phyloP scores from a whole-genome alignment of 2,113 vertebrate species.

The Prinia subflava region DNA sequence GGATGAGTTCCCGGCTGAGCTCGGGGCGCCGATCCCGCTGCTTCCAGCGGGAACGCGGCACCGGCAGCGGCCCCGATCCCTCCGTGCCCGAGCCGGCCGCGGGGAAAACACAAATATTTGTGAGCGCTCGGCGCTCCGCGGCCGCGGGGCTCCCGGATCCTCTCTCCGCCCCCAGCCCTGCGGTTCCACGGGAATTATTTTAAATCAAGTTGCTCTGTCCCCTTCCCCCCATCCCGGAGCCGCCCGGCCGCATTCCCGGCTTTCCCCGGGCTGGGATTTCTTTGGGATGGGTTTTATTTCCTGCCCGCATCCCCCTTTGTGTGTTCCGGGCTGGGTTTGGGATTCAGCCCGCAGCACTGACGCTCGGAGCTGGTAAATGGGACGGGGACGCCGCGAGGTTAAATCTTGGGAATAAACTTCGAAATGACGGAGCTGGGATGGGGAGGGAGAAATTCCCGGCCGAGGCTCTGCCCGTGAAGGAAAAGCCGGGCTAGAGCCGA shows the following conservation, averaged over 20 bases:
- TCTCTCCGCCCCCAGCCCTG: not conserved
- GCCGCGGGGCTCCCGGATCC: not conserved
- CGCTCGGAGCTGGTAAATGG: not conserved
- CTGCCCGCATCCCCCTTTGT: accelerated
- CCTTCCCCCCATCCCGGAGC: not conserved
- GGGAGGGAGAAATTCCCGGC: not conserved
- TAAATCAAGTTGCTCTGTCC: not conserved
- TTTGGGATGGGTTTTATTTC: not conserved
- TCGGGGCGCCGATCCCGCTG: not conserved
- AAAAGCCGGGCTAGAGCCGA: not conserved
- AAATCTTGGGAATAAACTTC: not conserved
- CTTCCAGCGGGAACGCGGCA: not conserved
- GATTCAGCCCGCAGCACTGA: not conserved
- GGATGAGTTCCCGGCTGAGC: not conserved
- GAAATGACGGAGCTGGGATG: not conserved
- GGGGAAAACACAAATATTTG: not conserved
- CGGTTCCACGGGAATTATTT: not conserved
- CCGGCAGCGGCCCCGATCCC: accelerated
- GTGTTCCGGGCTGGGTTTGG: not conserved
- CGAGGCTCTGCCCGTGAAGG: not conserved
- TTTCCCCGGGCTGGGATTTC: not conserved
- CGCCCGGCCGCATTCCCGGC: not conserved
- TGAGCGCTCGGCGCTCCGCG: not conserved
- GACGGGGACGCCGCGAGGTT: not conserved
- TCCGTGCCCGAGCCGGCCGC: not conserved